Evolutionary conservation across 2,888 invertebrate species (phyloP).

Genomic region (Raillietiella orientalis): DNA sequence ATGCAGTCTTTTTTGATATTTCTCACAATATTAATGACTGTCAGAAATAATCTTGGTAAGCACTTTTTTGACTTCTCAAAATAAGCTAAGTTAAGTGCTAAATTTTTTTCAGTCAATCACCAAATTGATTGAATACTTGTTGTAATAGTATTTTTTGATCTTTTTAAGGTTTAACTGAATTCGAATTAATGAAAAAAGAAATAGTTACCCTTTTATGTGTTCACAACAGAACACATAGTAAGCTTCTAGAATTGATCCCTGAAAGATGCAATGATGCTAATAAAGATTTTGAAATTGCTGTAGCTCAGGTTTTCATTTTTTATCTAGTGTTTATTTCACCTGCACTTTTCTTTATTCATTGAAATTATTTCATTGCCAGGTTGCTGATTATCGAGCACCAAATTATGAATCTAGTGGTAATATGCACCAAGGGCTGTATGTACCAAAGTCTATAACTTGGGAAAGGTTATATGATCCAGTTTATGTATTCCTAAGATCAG

Average conservation of each 20-base stretch:
- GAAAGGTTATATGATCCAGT: slow-evolving; percentile 72
- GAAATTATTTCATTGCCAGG: slow-evolving; percentile 15
- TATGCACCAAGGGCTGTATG: slow-evolving; percentile 50
- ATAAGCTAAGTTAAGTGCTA: no score
- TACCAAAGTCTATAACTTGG: slow-evolving; percentile 55
- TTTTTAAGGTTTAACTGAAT: slow-evolving; percentile 21
- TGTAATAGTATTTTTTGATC: slow-evolving; percentile 3
- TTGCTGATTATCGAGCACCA: slow-evolving; percentile 59
- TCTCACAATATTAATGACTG: slow-evolving; percentile 53
- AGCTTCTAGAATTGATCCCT: slow-evolving; percentile 77
- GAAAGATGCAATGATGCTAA: slow-evolving; percentile 51
- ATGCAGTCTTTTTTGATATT: slow-evolving; percentile 71
- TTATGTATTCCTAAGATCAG: slow-evolving; percentile 59
- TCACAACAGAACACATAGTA: slow-evolving; percentile 80
- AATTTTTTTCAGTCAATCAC: not conserved
- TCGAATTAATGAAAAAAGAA: slow-evolving; percentile 41
- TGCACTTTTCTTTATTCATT: slow-evolving; percentile 4
- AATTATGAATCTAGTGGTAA: slow-evolving; percentile 45
- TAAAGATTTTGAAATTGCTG: slow-evolving; percentile 51
- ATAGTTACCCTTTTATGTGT: slow-evolving; percentile 76
- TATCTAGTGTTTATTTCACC: slow-evolving; percentile 4
- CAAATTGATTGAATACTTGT: not conserved
- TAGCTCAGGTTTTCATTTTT: slow-evolving; percentile 25
- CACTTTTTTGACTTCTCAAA: slow-evolving; percentile 7
- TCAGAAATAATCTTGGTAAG: slow-evolving; percentile 51